A percentile compares a stretch with the other conserved stretches of the same genome.
Evolutionary conservation across 2,797 vertebrate genomes (phyloP).

Genomic region (Trachops cirrhosus): DNA sequence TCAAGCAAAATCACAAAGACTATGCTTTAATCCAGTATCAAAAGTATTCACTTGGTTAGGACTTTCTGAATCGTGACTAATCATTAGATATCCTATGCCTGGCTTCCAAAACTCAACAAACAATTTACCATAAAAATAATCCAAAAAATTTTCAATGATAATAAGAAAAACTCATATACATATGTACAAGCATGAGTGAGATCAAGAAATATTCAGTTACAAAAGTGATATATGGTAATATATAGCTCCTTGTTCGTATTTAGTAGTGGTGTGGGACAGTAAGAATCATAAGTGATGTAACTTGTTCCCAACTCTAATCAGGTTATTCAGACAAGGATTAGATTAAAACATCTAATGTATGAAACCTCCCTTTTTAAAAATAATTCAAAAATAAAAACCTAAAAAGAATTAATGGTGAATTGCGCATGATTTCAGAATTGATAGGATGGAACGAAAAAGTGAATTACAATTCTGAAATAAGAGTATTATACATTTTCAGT

Average conservation of each 20-base stretch:
- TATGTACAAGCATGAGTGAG: neutral
- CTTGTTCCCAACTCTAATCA: neutral
- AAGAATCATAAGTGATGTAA: neutral
- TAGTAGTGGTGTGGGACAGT: neutral
- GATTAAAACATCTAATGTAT: neutral
- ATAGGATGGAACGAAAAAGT: neutral
- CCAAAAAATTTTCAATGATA: neutral
- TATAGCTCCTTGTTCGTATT: neutral
- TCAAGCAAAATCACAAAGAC: neutral
- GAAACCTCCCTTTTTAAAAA: neutral
- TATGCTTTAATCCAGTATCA: constrained; percentile 1
- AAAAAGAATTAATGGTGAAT: neutral
- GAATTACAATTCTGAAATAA: neutral
- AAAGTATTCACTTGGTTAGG: neutral
- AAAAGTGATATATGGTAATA: neutral
- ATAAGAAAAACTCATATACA: neutral
- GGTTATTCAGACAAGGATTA: neutral
- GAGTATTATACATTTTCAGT: neutral
- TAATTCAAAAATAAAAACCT: neutral
- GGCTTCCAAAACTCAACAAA: constrained; percentile 24
- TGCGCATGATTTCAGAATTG: neutral
- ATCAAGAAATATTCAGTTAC: neutral
- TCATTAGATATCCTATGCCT: neutral
- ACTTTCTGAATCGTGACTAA: neutral
- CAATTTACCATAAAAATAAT: constrained; percentile 3